Conservation (phyloP, 2,888 invertebrate genomes). For the Empis livida region DNA sequence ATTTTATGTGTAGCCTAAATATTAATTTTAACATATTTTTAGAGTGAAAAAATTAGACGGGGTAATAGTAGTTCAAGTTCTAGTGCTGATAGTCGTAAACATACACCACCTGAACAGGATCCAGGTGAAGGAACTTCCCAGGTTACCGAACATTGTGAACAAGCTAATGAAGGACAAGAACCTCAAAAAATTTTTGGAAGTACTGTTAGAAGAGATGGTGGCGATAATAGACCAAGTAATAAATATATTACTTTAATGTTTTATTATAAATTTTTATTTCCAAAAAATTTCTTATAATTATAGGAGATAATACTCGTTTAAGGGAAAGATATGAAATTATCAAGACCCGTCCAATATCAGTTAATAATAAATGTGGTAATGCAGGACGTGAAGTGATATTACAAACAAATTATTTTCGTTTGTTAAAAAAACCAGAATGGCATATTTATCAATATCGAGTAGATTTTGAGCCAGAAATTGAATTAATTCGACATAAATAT, state of each 20-base stretch:
- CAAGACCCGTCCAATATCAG: slow-evolving; percentile 24
- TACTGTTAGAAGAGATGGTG: background rate
- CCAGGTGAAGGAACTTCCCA: background rate
- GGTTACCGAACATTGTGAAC: no score
- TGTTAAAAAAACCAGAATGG: slow-evolving; percentile 56
- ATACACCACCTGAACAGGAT: background rate
- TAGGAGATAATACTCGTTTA: slow-evolving; percentile 12
- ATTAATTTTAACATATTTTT: no score
- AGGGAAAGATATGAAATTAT: slow-evolving; percentile 22
- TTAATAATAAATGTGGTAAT: slow-evolving; percentile 34
- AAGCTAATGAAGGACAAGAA: background rate
- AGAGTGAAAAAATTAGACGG: no score
- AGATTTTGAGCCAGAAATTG: slow-evolving; percentile 57
- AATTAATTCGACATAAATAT: slow-evolving; percentile 47
- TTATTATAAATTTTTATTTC: background rate
- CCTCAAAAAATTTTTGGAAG: background rate
- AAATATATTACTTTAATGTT: background rate
- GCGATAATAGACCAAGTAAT: slow-evolving; percentile 1
- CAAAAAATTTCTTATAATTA: background rate
- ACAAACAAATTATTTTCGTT: slow-evolving; percentile 53
- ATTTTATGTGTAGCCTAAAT: no score
- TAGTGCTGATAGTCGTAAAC: no score
- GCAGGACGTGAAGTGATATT: slow-evolving; percentile 41
- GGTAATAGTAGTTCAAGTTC: no score
- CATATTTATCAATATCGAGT: slow-evolving; percentile 60